A percentile compares a stretch with the other conserved stretches of the same genome.
phyloP scores from a whole-genome alignment of 1,140 invertebrate genomes.

The Sesamia nonagrioides region DNA sequence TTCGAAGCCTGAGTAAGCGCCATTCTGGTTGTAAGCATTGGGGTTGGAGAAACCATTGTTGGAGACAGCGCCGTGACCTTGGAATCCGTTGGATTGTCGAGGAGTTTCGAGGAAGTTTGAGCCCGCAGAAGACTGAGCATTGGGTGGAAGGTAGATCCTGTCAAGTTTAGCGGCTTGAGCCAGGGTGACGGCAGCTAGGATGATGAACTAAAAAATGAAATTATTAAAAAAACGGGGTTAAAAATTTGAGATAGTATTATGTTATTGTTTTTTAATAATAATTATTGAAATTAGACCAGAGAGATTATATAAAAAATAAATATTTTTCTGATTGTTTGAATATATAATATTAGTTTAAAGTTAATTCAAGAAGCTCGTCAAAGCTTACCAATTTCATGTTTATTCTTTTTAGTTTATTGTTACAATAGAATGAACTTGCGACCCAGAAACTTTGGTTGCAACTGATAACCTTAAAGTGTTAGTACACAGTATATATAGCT shows the following conservation, averaged over 20 bases:
- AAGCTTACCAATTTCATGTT: conserved; percentile 78
- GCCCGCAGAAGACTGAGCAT: conserved; percentile 86
- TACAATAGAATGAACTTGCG: conserved; percentile 26
- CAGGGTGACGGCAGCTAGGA: conserved; percentile 66
- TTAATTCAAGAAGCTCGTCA: neutral
- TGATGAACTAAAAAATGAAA: conserved; percentile 70
- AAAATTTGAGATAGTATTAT: too few species aligned
- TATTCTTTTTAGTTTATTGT: neutral
- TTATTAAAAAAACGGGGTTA: too few species aligned
- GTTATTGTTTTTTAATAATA: too few species aligned
- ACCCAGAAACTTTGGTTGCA: conserved; percentile 57
- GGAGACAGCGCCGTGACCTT: conserved; percentile 9
- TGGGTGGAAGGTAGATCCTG: conserved; percentile 89
- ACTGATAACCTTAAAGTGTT: conserved; percentile 67
- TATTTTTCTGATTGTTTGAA: too few species aligned
- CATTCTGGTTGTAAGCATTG: conserved; percentile 46
- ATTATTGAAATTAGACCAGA: too few species aligned
- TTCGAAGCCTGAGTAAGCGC: conserved; percentile 37
- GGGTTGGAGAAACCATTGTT: neutral
- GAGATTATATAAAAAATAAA: too few species aligned
- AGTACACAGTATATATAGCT: conserved; percentile 81
- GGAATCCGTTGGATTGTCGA: conserved; percentile 36
- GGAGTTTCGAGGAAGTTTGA: conserved; percentile 77
- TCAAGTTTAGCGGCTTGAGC: conserved; percentile 84
- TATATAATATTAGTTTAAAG: too few species aligned